Evolutionary conservation across 1,140 invertebrate species (phyloP).

Genomic region (Neodiprion virginianus): DNA sequence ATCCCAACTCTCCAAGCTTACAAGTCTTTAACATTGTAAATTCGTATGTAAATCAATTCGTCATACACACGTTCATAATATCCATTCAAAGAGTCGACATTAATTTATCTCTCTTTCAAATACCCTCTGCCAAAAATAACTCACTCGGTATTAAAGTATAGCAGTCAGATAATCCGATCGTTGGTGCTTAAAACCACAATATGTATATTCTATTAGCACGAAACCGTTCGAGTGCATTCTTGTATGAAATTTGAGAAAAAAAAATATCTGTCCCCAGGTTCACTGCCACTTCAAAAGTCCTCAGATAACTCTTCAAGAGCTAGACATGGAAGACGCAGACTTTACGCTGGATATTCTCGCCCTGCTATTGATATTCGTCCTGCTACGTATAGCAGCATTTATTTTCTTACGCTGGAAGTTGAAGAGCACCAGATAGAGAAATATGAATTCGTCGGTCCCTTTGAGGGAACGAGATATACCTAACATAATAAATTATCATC

Average conservation of each 20-base stretch:
- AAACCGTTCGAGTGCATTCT: neutral
- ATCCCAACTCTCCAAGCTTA: too few relatives aligned
- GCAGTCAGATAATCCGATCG: too few relatives aligned
- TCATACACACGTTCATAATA: too few relatives aligned
- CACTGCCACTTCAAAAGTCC: slow-evolving; percentile 93
- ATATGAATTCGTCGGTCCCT: neutral
- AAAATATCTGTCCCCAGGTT: slow-evolving; percentile 52
- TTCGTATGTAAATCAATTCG: too few relatives aligned
- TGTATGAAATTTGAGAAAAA: neutral
- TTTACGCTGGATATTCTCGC: slow-evolving; percentile 83
- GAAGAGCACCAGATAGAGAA: slow-evolving; percentile 71
- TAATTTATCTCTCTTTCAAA: too few relatives aligned
- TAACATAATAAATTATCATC: neutral
- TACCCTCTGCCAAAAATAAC: too few relatives aligned
- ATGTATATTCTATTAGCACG: slow-evolving; percentile 6
- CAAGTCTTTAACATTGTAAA: too few relatives aligned
- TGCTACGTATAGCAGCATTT: slow-evolving; percentile 87
- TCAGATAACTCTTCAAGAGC: slow-evolving; percentile 86
- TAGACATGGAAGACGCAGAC: slow-evolving; percentile 81
- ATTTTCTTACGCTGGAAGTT: slow-evolving; percentile 92
- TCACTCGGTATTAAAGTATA: too few relatives aligned
- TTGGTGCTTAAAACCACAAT: neutral
- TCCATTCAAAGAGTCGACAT: too few relatives aligned
- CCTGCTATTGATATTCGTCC: slow-evolving; percentile 85
- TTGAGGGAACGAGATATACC: neutral